Percentiles rank a stretch among this genome's conserved stretches.
Conservation (phyloP, 23 tunicate genomes). For the Ciona savignyi region DNA sequence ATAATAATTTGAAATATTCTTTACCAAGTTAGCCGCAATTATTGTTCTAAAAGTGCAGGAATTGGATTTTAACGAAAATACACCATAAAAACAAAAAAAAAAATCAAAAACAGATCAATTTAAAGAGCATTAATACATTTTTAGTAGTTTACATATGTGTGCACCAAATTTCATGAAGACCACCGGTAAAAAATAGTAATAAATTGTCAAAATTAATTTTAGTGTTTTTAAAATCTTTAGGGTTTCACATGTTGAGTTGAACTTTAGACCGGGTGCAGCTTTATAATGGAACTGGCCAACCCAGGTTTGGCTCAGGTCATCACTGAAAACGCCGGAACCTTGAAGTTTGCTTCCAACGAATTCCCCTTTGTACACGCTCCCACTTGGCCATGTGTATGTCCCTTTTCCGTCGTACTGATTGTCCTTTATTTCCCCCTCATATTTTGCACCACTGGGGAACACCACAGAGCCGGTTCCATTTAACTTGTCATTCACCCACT, state of each 20-base stretch:
- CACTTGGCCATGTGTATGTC: constrained; percentile 57
- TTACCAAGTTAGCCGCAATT: too few relatives aligned
- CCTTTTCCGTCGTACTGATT: constrained; percentile 60
- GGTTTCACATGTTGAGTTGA: constrained; percentile 38
- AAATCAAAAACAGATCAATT: too few relatives aligned
- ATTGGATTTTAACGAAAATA: too few relatives aligned
- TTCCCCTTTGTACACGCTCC: constrained; percentile 60
- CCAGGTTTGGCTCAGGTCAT: constrained; percentile 57
- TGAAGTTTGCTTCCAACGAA: constrained; percentile 46
- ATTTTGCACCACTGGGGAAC: constrained; percentile 53
- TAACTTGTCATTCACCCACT: constrained; percentile 67
- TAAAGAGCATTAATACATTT: too few relatives aligned
- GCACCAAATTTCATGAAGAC: too few relatives aligned
- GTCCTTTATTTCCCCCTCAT: constrained; percentile 57
- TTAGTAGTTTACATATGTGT: too few relatives aligned
- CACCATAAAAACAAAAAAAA: too few relatives aligned
- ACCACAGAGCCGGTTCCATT: constrained; percentile 40
- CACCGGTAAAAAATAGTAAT: too few relatives aligned
- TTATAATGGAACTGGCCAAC: constrained; percentile 57
- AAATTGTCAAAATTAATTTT: too few relatives aligned
- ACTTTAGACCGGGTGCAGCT: constrained; percentile 84
- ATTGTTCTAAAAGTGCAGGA: too few relatives aligned
- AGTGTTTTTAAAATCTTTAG: too few relatives aligned
- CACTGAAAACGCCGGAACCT: constrained; percentile 66
- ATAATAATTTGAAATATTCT: too few relatives aligned